phyloP scores from a whole-genome alignment of 2,797 vertebrate genomes.

The Fistularia commersonii region DNA sequence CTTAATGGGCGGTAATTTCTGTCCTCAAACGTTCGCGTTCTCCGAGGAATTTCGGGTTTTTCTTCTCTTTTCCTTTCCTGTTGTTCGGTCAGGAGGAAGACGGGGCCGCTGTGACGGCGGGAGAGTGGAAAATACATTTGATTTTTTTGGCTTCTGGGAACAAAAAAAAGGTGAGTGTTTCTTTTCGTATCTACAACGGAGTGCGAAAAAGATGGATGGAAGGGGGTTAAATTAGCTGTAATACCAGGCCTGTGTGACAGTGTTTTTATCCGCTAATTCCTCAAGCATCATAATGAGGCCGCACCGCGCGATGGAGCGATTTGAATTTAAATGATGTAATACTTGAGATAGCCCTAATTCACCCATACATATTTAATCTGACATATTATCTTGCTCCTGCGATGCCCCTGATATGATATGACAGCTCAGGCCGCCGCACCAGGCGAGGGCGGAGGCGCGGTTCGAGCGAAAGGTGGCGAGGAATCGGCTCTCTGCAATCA shows the following conservation, averaged over 20 bases:
- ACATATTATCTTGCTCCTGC: conserved; percentile 75
- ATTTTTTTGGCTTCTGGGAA: no score
- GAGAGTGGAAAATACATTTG: no score
- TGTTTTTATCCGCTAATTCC: conserved; percentile 80
- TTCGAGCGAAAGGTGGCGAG: conserved; percentile 42
- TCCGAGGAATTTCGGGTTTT: no score
- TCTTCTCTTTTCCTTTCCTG: no score
- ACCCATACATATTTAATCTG: conserved; percentile 84
- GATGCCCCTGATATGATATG: conserved; percentile 66
- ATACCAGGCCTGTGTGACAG: conserved; percentile 66
- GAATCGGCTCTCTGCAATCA: conserved; percentile 54
- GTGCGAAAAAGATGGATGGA: conserved; percentile 38
- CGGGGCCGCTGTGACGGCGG: no score
- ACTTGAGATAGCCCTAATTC: conserved; percentile 79
- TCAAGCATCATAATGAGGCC: conserved; percentile 76
- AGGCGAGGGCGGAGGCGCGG: conserved; percentile 25
- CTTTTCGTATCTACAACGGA: conserved; percentile 47
- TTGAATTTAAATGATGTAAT: conserved; percentile 83
- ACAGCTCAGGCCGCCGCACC: conserved; percentile 53
- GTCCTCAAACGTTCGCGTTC: not conserved
- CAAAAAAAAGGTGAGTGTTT: no score
- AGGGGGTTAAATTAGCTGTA: conserved; percentile 64
- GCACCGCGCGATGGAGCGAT: conserved; percentile 72
- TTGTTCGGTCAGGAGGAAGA: no score
- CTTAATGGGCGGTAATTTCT: not conserved